Evolutionary conservation across 2,888 invertebrate genomes (phyloP).

Genomic region (Leptura quadrifasciata): DNA sequence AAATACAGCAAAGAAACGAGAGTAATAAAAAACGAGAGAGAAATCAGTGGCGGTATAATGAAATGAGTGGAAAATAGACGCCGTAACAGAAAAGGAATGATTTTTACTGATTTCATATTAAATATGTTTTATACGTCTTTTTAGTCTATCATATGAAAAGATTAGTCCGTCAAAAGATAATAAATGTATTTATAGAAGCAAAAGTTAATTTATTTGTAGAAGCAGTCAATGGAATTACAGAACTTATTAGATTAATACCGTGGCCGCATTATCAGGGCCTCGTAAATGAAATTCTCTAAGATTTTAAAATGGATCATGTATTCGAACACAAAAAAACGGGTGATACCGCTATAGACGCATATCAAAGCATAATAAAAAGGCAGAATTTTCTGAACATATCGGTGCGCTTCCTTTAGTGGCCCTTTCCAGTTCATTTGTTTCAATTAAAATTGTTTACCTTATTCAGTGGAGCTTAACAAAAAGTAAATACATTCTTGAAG

Average conservation of each 20-base stretch:
- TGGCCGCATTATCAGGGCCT: not conserved
- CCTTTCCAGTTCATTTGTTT: slow-evolving; percentile 27
- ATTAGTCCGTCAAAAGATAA: no score
- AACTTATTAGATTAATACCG: not conserved
- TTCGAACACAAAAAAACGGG: not conserved
- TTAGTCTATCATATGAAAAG: no score
- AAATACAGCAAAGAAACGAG: no score
- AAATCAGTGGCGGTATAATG: no score
- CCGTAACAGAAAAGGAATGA: no score
- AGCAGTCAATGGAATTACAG: not conserved
- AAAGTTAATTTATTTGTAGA: no score
- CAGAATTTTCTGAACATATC: slow-evolving; percentile 5
- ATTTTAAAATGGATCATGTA: not conserved
- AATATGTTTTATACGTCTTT: no score
- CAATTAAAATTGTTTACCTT: slow-evolving; percentile 35
- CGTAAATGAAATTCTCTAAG: not conserved
- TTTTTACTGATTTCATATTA: no score
- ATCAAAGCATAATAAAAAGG: slow-evolving; percentile 12
- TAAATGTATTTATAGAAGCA: no score
- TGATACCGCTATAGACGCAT: not conserved
- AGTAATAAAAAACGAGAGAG: no score
- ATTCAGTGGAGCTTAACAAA: slow-evolving; percentile 26
- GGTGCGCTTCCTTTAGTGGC: not conserved
- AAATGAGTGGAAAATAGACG: no score
- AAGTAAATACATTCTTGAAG: slow-evolving; percentile 29